Evolutionary conservation across 1,140 invertebrate genomes (phyloP).

Genomic region (Lysiphlebus fabarum): DNA sequence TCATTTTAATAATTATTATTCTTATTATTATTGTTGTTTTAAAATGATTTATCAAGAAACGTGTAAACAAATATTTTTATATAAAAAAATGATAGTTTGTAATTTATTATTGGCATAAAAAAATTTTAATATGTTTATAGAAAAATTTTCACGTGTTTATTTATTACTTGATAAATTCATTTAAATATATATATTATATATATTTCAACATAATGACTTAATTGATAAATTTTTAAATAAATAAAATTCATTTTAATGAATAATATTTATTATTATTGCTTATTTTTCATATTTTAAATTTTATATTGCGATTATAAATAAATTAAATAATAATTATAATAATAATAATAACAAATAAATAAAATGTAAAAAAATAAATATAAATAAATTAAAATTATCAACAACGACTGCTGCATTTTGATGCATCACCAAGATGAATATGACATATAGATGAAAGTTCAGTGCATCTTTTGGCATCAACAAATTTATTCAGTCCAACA

Average conservation of each 20-base stretch:
- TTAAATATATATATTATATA: too few species aligned
- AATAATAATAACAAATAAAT: not conserved
- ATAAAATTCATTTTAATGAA: not conserved
- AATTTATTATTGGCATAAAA: too few species aligned
- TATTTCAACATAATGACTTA: not conserved
- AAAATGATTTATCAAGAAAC: too few species aligned
- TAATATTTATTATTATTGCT: conserved; percentile 4
- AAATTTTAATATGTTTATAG: too few species aligned
- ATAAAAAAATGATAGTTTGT: too few species aligned
- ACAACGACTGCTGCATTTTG: conserved; percentile 62
- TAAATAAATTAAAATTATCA: conserved; percentile 42
- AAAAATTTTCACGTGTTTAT: too few species aligned
- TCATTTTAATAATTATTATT: too few species aligned
- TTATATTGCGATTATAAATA: not conserved
- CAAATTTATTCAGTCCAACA: conserved; percentile 42
- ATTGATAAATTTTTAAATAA: too few species aligned
- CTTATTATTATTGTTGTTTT: too few species aligned
- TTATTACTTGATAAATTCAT: too few species aligned
- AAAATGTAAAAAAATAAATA: not conserved
- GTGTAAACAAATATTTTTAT: too few species aligned
- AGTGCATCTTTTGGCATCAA: conserved; percentile 48
- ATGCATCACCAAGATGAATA: conserved; percentile 58
- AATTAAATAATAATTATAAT: not conserved
- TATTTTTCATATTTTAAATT: not conserved
- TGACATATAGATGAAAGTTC: conserved; percentile 57